phyloP scores from a whole-genome alignment of 2,113 vertebrate genomes.

The Clinocottus analis region DNA sequence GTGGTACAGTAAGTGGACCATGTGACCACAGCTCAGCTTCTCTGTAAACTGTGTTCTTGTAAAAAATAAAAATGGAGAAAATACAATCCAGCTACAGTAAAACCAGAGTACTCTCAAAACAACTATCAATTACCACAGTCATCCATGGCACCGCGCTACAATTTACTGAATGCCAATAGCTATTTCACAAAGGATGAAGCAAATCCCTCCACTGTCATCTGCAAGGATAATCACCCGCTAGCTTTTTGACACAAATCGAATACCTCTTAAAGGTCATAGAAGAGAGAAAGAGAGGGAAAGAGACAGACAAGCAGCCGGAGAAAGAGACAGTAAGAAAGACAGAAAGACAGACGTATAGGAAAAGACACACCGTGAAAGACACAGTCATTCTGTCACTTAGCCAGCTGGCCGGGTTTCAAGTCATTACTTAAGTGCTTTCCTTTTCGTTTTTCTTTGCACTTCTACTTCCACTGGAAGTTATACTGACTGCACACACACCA shows the following conservation, averaged over 20 bases:
- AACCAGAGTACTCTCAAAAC: conserved; percentile 10
- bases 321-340: not conserved
- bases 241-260: conserved; percentile 65
- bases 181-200: conserved; percentile 44
- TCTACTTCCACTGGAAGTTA: conserved; percentile 49
- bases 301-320: not conserved
- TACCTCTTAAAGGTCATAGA: conserved; percentile 59
- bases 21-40: not conserved
- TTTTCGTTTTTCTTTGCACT: conserved; percentile 55
- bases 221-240: conserved; percentile 49
- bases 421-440: conserved; percentile 76
- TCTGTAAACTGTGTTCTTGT: not conserved
- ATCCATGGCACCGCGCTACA: conserved; percentile 10
- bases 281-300: not conserved
- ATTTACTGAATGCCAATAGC: conserved; percentile 37
- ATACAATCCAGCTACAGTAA: conserved; percentile 6
- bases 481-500: conserved; percentile 27
- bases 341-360: not conserved
- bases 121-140: conserved; percentile 29
- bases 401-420: conserved; percentile 73
- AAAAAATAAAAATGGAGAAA: not conserved
- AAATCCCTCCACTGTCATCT: conserved; percentile 53
- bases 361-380: conserved; percentile 43
- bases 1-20: not conserved
- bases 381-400: conserved; percentile 36